Evolutionary conservation across 2,113 vertebrate genomes (phyloP), one percentile per base, ranked within the genome.

Genomic region (Pholis gunnellus): DNA sequence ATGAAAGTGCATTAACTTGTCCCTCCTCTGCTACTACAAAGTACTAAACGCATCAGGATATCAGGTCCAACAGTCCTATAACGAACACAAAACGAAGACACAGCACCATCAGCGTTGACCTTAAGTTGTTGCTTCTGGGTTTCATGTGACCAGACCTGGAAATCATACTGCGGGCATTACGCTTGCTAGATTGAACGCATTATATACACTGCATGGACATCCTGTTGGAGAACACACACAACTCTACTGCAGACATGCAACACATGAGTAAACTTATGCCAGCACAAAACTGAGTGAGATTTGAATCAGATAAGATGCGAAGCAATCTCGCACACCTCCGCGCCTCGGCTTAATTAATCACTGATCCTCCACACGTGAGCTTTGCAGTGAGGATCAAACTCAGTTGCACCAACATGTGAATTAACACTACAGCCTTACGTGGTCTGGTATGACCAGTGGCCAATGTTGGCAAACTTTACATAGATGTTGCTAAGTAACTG

Each of bases 81-180:
- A 74, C 5, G 56, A 27, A 61, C 2, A 3, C 38, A 86, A 63
- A 27, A 0, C 22, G 6, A 18, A 27, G 57, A 50, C 48, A 40
- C 14, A 61, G n/a, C 22, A 48, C 27, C 25, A 9, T 65, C 50
- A 42, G 36, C 9, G 2, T 13, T 84, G 78, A 90, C 78, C 76
- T 71, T 9, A 27, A 82, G 15, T 61, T 84, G 59, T 61, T 84
- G 72, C 48, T 70, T 71, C 59, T 63, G 64, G 31, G 15, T 70
- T 70, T 87, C 86, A 90, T 84, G 89, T 92, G 89, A 88, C 68
- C 70, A 70, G 70, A 83, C 56, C 75, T 75, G 74, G 40, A 40
- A 84, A 81, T 88, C 86, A 85, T 61, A 74, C 86, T 25, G 74
- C 48, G 42, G 78, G 72, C 68, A 91, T 91, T 91, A 83, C 13